A percentile compares a stretch with the other conserved stretches of the same genome.
phyloP scores from a whole-genome alignment of 1,140 invertebrate genomes.

The Luehdorfia chinensis region DNA sequence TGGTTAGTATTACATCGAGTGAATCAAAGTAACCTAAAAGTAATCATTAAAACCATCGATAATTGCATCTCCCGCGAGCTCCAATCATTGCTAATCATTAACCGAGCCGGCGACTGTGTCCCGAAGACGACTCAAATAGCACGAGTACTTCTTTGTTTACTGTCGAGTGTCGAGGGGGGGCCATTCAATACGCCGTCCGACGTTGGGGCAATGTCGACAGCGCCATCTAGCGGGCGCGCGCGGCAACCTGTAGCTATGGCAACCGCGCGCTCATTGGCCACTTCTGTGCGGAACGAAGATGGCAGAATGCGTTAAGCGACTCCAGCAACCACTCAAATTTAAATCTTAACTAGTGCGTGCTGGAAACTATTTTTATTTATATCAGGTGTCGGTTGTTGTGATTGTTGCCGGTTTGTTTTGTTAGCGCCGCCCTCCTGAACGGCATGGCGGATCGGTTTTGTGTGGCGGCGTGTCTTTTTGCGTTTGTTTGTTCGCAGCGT shows the following conservation, averaged over 20 bases:
- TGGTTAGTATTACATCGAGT: no score
- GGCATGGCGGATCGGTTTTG: slow-evolving; percentile 62
- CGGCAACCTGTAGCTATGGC: slow-evolving; percentile 46
- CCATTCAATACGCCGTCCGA: not conserved
- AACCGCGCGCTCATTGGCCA: slow-evolving; percentile 69
- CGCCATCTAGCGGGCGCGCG: slow-evolving; percentile 51
- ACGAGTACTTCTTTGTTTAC: no score
- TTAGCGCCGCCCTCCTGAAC: slow-evolving; percentile 63
- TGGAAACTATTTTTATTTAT: slow-evolving; percentile 42
- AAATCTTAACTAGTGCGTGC: slow-evolving; percentile 26
- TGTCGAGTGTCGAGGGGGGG: not conserved
- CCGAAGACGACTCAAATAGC: no score
- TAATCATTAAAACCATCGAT: no score
- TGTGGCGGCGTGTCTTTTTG: slow-evolving; percentile 57
- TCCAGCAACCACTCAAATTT: slow-evolving; percentile 36
- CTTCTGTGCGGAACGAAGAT: slow-evolving; percentile 30
- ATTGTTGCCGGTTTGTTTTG: slow-evolving; percentile 29
- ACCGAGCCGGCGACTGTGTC: no score
- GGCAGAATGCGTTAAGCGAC: slow-evolving; percentile 39
- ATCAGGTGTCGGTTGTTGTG: slow-evolving; percentile 22
- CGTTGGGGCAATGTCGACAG: slow-evolving; percentile 16
- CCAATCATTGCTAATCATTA: no score
- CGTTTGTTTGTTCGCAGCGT: slow-evolving; percentile 34
- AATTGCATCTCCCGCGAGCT: no score
- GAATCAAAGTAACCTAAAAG: no score